These are phyloP conservation scores for Cepaea hortensis DNA, from an alignment of 2,888 invertebrate species.

Conservation along the genomic window DNA sequence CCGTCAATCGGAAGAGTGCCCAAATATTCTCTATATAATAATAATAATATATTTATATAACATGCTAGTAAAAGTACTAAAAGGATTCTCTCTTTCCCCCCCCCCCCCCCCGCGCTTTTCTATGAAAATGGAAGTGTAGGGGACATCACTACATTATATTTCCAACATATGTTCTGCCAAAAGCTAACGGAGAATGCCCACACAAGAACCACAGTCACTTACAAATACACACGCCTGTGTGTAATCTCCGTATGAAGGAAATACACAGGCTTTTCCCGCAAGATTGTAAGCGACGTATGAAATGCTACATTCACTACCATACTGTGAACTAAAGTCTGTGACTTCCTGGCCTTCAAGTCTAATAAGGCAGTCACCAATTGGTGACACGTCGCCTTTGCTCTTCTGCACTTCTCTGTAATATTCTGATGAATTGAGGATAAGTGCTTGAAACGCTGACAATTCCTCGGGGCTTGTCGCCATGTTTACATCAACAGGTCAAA, in stretches of 20 bases:
- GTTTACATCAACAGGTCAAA: not conserved
- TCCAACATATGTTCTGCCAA: too few species aligned
- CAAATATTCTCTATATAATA: too few species aligned
- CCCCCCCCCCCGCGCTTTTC: too few species aligned
- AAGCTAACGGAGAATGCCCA: too few species aligned
- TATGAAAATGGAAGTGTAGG: too few species aligned
- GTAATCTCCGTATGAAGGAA: slow-evolving; percentile 93
- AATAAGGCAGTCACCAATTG: slow-evolving; percentile 36
- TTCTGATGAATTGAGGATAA: slow-evolving; percentile 29
- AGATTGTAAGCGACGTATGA: slow-evolving; percentile 92
- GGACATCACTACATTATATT: too few species aligned
- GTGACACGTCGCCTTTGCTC: slow-evolving; percentile 32
- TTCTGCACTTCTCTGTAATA: slow-evolving; percentile 36
- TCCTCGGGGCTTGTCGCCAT: slow-evolving; percentile 35
- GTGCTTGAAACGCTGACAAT: slow-evolving; percentile 13
- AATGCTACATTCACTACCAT: slow-evolving; percentile 90
- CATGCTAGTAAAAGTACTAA: too few species aligned
- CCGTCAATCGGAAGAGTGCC: too few species aligned
- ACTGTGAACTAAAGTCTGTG: slow-evolving; percentile 90
- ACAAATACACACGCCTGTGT: slow-evolving; percentile 94
- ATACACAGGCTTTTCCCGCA: slow-evolving; percentile 86
- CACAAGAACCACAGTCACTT: slow-evolving; percentile 69
- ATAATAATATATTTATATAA: too few species aligned
- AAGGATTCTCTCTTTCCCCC: too few species aligned
- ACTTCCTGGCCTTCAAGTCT: slow-evolving; percentile 79